Evolutionary conservation across 2,888 invertebrate genomes (phyloP), one percentile per base, ranked within the genome.

Genomic region (Rhopalosiphum nymphaeae): DNA sequence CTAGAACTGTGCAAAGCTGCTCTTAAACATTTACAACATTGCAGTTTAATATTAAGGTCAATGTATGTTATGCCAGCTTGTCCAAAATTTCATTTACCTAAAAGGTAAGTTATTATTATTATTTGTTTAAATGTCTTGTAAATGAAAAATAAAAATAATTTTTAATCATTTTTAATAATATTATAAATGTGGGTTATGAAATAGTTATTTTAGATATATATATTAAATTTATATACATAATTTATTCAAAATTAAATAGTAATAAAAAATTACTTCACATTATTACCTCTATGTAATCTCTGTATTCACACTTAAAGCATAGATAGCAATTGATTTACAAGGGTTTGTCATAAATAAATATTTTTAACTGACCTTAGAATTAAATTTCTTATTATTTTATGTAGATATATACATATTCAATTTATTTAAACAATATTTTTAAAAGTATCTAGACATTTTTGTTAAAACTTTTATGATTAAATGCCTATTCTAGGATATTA

Each of bases 41-140:
- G 98, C 96, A 98, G 98, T 94, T 97, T 97, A 95, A 98, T 99
- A 95, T 96, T 99, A 93, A 97, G 98, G 7, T 98, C 98, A 96
- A 98, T 99, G 98, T 98, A 98, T 96, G 97, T 97, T 95, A 99
- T 99, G 98, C 98, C 99, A 0, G 98, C 98, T 95, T 98, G 98
- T 96, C 99, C 99, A 0, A 98, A 98, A 95, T 99, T 99, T 95
- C 98, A 98, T 96, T 97, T 98, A 29, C 98, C 98, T 0, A 98
- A 98, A 95, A 96, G 95, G 95, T 95, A 94, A 91, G 91, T 92
- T 49, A 88, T 84, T 89, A 44, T 44, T 57, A 5, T n/a, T 67
- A n/a, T 7, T 61, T n/a, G 0, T 53, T 5, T 9, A 29, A 84
- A 29, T 85, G 29, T 85, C 29, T 91, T 85, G n/a, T 87, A 3